Conservation (phyloP, 2,113 vertebrate species). For the Dasyurus viverrinus region DNA sequence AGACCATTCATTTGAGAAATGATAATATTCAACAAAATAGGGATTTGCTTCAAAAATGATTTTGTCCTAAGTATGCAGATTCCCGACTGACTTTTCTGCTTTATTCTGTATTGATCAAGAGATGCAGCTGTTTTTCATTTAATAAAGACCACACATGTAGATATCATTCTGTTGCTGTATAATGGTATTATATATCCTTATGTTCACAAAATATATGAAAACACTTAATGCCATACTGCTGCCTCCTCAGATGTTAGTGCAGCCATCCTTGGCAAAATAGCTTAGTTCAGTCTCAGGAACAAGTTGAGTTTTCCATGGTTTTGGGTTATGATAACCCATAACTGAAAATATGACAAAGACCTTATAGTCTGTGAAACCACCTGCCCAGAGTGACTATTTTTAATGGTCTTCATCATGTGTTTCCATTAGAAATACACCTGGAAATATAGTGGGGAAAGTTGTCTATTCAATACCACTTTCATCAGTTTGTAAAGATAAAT, state of each 20-base stretch:
- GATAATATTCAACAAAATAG: slow-evolving; percentile 29
- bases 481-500: slow-evolving; percentile 28
- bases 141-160: slow-evolving; percentile 35
- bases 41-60: slow-evolving; percentile 64
- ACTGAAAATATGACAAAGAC: background rate
- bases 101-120: slow-evolving; percentile 17
- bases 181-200: slow-evolving; percentile 39
- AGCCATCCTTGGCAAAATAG: slow-evolving; percentile 29
- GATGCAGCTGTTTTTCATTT: slow-evolving; percentile 58
- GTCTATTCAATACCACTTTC: slow-evolving; percentile 10
- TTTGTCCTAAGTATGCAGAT: slow-evolving; percentile 67
- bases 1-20: slow-evolving; percentile 33
- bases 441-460: background rate
- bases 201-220: slow-evolving; percentile 11
- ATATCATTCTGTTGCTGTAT: slow-evolving; percentile 16
- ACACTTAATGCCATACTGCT: slow-evolving; percentile 4
- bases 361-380: background rate
- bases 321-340: background rate
- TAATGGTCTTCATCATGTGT: slow-evolving; percentile 33
- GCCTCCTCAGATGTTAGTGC: background rate
- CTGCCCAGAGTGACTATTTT: slow-evolving; percentile 8
- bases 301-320: background rate
- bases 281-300: slow-evolving; percentile 17
- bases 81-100: slow-evolving; percentile 40
- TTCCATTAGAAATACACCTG: slow-evolving; percentile 34